Evolutionary conservation across 2,797 vertebrate genomes (phyloP).

Genomic region (Argentina silus): DNA sequence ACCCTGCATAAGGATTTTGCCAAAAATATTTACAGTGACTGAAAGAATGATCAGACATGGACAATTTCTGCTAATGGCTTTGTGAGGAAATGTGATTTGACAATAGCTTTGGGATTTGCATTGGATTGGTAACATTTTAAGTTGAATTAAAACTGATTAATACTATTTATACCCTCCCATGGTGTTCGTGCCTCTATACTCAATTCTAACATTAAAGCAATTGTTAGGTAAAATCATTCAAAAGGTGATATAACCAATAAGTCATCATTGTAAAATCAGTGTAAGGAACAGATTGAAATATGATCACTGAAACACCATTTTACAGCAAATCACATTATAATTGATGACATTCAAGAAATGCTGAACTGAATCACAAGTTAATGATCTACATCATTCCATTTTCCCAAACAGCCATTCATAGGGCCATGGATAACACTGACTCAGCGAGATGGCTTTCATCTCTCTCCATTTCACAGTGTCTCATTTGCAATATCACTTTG

Average conservation of each 20-base stretch:
- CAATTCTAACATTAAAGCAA: background rate
- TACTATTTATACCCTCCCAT: background rate
- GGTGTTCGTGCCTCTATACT: background rate
- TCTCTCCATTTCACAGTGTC: constrained; percentile 47
- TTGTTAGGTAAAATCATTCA: background rate
- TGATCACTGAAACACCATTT: constrained; percentile 44
- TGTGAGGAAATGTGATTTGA: background rate
- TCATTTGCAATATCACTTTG: constrained; percentile 29
- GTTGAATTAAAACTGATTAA: background rate
- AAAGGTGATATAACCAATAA: background rate
- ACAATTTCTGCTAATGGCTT: background rate
- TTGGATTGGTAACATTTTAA: background rate
- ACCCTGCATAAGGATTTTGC: constrained; percentile 12
- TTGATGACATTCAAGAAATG: constrained; percentile 57
- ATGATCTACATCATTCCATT: constrained; percentile 63
- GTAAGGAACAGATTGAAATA: constrained; percentile 34
- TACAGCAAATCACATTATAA: constrained; percentile 48
- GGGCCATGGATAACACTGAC: constrained; percentile 36
- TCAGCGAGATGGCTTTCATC: constrained; percentile 19
- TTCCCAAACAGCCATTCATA: constrained; percentile 48
- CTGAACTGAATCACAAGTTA: constrained; percentile 59
- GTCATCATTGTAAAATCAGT: constrained; percentile 39
- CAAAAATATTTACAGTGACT: background rate
- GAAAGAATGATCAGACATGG: background rate
- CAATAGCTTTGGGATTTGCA: background rate